Evolutionary conservation across 1,140 invertebrate species (phyloP).

Genomic region (Meloidogyne floridensis): DNA sequence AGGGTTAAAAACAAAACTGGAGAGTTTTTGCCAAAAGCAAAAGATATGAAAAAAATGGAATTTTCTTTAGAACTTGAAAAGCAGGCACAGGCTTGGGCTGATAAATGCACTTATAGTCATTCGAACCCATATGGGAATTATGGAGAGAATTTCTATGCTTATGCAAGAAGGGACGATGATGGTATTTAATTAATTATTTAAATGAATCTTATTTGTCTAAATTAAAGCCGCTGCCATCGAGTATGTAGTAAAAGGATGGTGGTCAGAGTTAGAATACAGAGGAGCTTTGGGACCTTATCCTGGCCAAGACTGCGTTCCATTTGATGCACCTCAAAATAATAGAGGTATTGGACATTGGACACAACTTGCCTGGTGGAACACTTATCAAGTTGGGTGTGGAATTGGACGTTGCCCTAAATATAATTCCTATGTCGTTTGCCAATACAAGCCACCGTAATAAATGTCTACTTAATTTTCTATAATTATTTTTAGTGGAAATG

Average conservation of each 20-base stretch:
- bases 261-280: conserved; percentile 5
- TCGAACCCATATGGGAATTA: background rate
- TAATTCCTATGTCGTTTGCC: conserved; percentile 19
- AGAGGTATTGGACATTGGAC: conserved; percentile 26
- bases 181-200: background rate
- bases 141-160: background rate
- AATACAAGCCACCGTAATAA: conserved; percentile 13
- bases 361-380: conserved; percentile 19
- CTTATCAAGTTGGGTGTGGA: conserved; percentile 14
- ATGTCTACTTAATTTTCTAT: background rate
- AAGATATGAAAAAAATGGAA: background rate
- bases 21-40: background rate
- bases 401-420: background rate
- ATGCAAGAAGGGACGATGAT: background rate
- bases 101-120: conserved; percentile 12
- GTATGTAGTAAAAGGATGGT: background rate
- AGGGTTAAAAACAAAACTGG: conserved; percentile 12
- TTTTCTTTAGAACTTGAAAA: background rate
- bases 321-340: background rate
- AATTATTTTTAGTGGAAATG: background rate
- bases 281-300: conserved; percentile 11
- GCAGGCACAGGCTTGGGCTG: background rate
- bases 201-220: background rate
- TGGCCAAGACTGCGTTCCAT: conserved; percentile 9
- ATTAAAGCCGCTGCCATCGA: conserved; percentile 5